Percentiles rank a stretch among this genome's conserved stretches.
phyloP scores from a whole-genome alignment of 2,113 vertebrate species.

The Paraplagusia blochii region DNA sequence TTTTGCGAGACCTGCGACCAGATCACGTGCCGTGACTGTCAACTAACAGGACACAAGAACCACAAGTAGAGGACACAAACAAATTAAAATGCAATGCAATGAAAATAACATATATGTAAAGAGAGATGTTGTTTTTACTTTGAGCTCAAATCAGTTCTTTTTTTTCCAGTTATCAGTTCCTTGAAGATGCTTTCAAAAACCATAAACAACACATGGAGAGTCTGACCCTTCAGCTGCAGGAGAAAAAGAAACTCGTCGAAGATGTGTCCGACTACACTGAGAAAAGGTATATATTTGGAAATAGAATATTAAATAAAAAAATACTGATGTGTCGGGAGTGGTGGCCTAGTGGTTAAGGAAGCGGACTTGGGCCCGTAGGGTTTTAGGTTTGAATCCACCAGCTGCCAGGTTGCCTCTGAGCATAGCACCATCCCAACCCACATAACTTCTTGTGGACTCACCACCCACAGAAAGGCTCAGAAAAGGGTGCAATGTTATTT shows the following conservation, averaged over 20 bases:
- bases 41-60: constrained; percentile 91
- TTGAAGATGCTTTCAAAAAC: constrained; percentile 91
- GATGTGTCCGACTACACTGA: constrained; percentile 88
- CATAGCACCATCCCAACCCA: too few relatives aligned
- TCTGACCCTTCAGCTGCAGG: constrained; percentile 87
- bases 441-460: too few relatives aligned
- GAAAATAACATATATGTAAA: too few relatives aligned
- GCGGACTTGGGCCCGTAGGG: too few relatives aligned
- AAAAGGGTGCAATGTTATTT: too few relatives aligned
- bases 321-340: too few relatives aligned
- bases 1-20: constrained; percentile 97
- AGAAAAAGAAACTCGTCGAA: constrained; percentile 89
- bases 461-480: too few relatives aligned
- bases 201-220: constrained; percentile 91
- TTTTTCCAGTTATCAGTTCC: constrained; percentile 87
- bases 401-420: too few relatives aligned
- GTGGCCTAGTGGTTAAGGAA: too few relatives aligned
- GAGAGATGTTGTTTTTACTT: background rate
- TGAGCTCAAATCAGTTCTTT: constrained; percentile 1
- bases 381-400: too few relatives aligned
- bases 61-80: constrained; percentile 80
- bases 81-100: background rate
- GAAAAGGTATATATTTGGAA: constrained; percentile 76
- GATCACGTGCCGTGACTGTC: constrained; percentile 91
- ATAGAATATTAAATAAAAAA: too few relatives aligned